A percentile compares a stretch with the other conserved stretches of the same genome.
Evolutionary conservation across 2,888 invertebrate species (phyloP).

Genomic region (Axea sp.): DNA sequence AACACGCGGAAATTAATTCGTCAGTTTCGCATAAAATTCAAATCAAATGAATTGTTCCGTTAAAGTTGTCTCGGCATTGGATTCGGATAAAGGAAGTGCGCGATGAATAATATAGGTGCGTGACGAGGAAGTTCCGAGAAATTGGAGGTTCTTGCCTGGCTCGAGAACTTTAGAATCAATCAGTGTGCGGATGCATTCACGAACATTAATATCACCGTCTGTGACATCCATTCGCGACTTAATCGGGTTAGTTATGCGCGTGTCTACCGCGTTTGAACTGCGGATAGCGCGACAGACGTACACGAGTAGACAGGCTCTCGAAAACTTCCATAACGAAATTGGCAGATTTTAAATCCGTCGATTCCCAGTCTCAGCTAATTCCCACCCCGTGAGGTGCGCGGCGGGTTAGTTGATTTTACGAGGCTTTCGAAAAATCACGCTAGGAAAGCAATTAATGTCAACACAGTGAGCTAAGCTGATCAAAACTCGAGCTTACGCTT

Average conservation of each 20-base stretch:
- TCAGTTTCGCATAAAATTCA: slow-evolving; percentile 48
- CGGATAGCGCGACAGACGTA: slow-evolving; percentile 60
- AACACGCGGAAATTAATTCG: slow-evolving; percentile 52
- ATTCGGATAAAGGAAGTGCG: slow-evolving; percentile 58
- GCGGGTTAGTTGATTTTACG: slow-evolving; percentile 57
- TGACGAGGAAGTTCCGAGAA: slow-evolving; percentile 60
- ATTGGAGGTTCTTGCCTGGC: slow-evolving; percentile 70
- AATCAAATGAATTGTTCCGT: slow-evolving; percentile 59
- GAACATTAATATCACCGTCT: slow-evolving; percentile 77
- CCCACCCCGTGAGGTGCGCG: slow-evolving; percentile 44
- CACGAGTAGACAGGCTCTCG: slow-evolving; percentile 61
- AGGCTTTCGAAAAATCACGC: slow-evolving; percentile 60
- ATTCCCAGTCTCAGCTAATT: slow-evolving; percentile 61
- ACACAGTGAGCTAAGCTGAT: slow-evolving; percentile 56
- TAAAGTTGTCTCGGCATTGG: slow-evolving; percentile 56
- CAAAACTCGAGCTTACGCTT: slow-evolving; percentile 53
- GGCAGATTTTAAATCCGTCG: slow-evolving; percentile 64
- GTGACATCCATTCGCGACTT: slow-evolving; percentile 72
- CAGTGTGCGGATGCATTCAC: slow-evolving; percentile 76
- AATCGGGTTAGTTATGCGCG: slow-evolving; percentile 72
- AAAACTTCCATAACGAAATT: slow-evolving; percentile 66
- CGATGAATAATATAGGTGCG: slow-evolving; percentile 60
- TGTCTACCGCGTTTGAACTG: slow-evolving; percentile 63
- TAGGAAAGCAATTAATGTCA: slow-evolving; percentile 60
- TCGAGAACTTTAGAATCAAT: slow-evolving; percentile 77